Evolutionary conservation across 2,888 invertebrate species (phyloP), one percentile per base, ranked within the genome.

Genomic region (Thereva nobilitata): DNA sequence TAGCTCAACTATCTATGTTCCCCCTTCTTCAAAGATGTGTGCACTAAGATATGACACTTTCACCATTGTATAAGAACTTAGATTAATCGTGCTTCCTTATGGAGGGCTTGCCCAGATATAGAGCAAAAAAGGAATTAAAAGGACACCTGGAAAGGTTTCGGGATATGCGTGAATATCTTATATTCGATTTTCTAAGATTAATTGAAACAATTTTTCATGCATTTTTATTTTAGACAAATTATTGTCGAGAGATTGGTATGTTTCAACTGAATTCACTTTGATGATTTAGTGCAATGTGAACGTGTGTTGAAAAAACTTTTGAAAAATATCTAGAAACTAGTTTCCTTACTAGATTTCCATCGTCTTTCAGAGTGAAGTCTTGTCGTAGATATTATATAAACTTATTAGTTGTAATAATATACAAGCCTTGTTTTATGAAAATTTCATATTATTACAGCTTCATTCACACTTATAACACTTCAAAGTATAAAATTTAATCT

Each of bases 191-290:
- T 44, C 44, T 55, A 44, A 42, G 56, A 56, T 56, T 56, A 56
- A 56, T 56, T 56, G 56, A 34, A 38, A n/a, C 56, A n/a, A 56
- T 56, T 56, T 56, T 56, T 56, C 56, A 44, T 44, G 56, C 44
- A 44, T 56, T 56, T 56, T 34, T 35, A 56, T 44, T 56, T 10
- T 35, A 44, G 56, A 56, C 56, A 56, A 56, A 56, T 56, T 56
- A 41, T 12, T 55, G 40, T 23, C 2, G 23, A 23, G 23, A 23
- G 23, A 23, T 23, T 23, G 23, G 1, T 23, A 23, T 23, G 23
- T 23, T 23, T 23, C 2, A 23, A 23, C n/a, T 23, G 23, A 23
- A 23, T 23, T 23, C 23, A 23, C 23, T 23, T 23, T 2, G 1
- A 23, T 23, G 23, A 23, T 23, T 23, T 23, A 23, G 23, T 23